Evolutionary conservation across 2,113 vertebrate genomes (phyloP).

Genomic region (Pantherophis guttatus): DNA sequence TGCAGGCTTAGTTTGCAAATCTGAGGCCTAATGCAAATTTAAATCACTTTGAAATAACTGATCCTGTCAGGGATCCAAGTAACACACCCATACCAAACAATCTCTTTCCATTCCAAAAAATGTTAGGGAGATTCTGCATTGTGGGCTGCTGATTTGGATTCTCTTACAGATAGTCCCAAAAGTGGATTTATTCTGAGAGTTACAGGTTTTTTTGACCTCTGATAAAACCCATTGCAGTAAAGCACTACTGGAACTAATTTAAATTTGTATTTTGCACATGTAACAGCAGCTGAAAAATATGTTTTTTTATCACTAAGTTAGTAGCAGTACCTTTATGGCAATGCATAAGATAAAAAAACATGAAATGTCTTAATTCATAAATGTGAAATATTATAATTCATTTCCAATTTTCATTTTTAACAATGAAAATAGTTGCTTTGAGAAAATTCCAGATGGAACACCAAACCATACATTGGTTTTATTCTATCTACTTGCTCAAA

Average conservation of each 20-base stretch:
- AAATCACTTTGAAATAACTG: not conserved
- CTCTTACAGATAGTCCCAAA: not conserved
- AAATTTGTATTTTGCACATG: not conserved
- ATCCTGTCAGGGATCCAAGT: not conserved
- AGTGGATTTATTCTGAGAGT: not conserved
- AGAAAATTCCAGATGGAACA: not conserved
- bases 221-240: not conserved
- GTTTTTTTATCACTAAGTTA: not conserved
- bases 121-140: not conserved
- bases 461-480: not conserved
- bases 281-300: not conserved
- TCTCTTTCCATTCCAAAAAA: not conserved
- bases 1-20: not conserved
- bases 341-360: not conserved
- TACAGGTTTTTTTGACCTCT: not conserved
- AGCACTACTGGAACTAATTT: not conserved
- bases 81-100: too few relatives aligned
- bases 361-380: not conserved
- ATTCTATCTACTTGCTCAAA: not conserved
- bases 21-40: not conserved
- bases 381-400: not conserved
- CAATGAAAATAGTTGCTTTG: not conserved
- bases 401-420: not conserved
- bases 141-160: not conserved
- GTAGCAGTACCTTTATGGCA: not conserved